Base-by-base conservation (phyloP, 2,797 vertebrate species). In the Geotrypetes seraphini region DNA sequence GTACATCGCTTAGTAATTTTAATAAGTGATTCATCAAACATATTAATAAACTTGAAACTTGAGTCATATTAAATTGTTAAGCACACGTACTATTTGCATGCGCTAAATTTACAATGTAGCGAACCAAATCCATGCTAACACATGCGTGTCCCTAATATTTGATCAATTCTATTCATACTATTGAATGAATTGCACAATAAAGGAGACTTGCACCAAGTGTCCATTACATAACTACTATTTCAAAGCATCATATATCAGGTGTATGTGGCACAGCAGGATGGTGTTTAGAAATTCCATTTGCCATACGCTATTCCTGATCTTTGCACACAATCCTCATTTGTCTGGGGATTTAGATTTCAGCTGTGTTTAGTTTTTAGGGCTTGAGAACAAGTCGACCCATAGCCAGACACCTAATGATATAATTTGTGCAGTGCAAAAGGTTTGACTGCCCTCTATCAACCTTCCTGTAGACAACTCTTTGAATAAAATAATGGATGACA, bases 261-360 rank as follows among this genome's bases (percentile, higher is more conserved):
- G 62, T 65, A 67, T 66, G 75, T 74, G 72, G 63, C 61, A 65
- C 63, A 60, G 65, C 50, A 54, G 49, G 20, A 24, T 31, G 30
- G 56, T 73, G 76, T 79, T 82, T 76, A 68, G 66, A 81, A 82
- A 82, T 83, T 85, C 80, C 78, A 81, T 84, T 81, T 77, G 51
- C 73, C 69, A 54, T 71, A 66, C 64, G 75, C 77, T 75, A 66
- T 63, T 68, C 67, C 52, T 75, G 69, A 81, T 78, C 73, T 76
- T 75, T 79, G 65, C 56, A 71, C 73, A 61, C 59, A 69, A 64
- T 63, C 66, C 73, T 72, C 71, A 82, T 86, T 82, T 78, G 74
- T 85, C 79, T 83, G 38, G 52, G 75, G 75, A 82, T 84, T 84
- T 83, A 82, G 66, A 73, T 75, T 68, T 78, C 75, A 71, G 66